These are phyloP conservation scores for Chironomus tepperi DNA, from an alignment of 1,140 invertebrate genomes.

Conservation along the genomic window DNA sequence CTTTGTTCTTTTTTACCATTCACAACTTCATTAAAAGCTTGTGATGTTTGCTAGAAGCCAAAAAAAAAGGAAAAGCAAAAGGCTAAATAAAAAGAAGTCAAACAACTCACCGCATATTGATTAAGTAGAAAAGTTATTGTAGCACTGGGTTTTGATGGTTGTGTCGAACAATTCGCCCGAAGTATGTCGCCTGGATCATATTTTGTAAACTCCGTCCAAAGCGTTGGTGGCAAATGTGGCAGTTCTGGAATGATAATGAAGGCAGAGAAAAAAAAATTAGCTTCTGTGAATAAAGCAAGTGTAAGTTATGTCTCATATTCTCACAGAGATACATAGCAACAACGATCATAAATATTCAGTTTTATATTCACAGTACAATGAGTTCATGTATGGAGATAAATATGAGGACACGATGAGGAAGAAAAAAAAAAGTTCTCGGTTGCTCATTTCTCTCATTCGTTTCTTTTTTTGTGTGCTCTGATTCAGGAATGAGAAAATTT, in stretches of 20 bases:
- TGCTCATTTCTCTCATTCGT: too few species aligned
- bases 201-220: conserved; percentile 50
- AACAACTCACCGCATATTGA: conserved; percentile 58
- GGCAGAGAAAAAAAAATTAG: background rate
- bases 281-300: background rate
- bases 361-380: too few species aligned
- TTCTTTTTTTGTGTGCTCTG: too few species aligned
- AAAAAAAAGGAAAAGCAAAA: background rate
- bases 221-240: conserved; percentile 46
- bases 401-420: too few species aligned
- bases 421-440: too few species aligned
- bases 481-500: too few species aligned
- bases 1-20: background rate
- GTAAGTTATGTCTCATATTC: background rate
- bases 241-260: conserved; percentile 42
- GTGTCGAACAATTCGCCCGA: conserved; percentile 57
- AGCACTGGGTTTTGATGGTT: conserved; percentile 54
- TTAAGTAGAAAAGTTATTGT: conserved; percentile 66
- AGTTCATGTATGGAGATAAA: too few species aligned
- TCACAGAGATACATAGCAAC: background rate
- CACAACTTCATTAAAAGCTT: background rate
- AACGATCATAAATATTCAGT: background rate
- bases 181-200: conserved; percentile 60
- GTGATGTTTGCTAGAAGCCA: too few species aligned
- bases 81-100: background rate